A percentile compares a stretch with the other conserved stretches of the same genome.
Evolutionary conservation across 2,797 vertebrate genomes (phyloP).

Genomic region (Syndactyla subalaris): DNA sequence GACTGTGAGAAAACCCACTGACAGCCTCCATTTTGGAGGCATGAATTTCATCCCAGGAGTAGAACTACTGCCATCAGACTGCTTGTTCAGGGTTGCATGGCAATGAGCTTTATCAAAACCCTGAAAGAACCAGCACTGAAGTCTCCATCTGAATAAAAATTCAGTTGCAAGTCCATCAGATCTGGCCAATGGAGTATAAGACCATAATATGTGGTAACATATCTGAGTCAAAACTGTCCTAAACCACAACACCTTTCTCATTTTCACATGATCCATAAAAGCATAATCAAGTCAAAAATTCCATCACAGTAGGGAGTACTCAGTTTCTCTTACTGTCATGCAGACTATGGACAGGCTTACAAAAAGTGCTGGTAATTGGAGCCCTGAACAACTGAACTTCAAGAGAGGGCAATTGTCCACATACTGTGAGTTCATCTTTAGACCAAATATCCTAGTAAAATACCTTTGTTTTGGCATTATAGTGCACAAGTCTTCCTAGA

Average conservation of each 20-base stretch:
- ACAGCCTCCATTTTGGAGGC: neutral
- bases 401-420: neutral
- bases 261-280: neutral
- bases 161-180: neutral
- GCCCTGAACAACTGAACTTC: neutral
- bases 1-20: neutral
- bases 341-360: neutral
- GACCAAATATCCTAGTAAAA: neutral
- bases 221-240: neutral
- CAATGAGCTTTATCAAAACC: neutral
- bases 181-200: neutral
- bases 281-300: neutral
- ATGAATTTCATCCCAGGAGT: neutral
- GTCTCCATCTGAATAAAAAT: neutral
- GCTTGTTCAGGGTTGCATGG: neutral
- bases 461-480: neutral
- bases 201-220: neutral
- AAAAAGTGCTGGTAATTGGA: neutral
- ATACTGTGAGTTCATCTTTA: neutral
- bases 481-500: neutral
- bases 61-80: neutral
- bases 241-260: neutral
- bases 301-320: neutral
- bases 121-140: neutral
- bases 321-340: neutral